phyloP scores from a whole-genome alignment of 92 coral and sea anemone species.

The Zoanthus solanderi region DNA sequence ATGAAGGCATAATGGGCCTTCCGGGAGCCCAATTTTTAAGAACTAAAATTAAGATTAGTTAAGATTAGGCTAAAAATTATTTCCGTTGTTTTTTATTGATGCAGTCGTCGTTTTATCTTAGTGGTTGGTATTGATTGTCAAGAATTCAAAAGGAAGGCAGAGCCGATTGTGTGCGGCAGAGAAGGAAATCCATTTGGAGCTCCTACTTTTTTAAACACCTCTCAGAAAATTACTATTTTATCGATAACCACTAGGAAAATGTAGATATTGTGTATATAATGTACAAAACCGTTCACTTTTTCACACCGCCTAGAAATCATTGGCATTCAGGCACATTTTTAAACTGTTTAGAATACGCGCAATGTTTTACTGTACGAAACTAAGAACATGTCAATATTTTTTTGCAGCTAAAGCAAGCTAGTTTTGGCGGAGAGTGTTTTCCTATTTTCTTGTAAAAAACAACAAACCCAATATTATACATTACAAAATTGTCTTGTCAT shows the following conservation, averaged over 20 bases:
- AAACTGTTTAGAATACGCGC: too few relatives aligned
- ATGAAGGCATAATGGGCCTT: conserved; percentile 26
- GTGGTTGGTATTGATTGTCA: not conserved
- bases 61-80: not conserved
- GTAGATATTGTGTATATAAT: not conserved
- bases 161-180: not conserved
- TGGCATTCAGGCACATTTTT: too few relatives aligned
- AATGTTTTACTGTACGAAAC: too few relatives aligned
- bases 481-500: too few relatives aligned
- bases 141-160: not conserved
- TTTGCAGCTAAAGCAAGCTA: too few relatives aligned
- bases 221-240: not conserved
- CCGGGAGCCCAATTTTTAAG: not conserved
- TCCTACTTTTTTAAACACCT: not conserved
- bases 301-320: too few relatives aligned
- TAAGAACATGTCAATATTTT: too few relatives aligned
- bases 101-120: not conserved
- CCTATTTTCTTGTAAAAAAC: too few relatives aligned
- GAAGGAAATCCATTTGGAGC: not conserved
- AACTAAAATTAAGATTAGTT: not conserved
- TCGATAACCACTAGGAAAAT: not conserved
- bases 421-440: too few relatives aligned
- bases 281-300: not conserved
- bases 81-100: not conserved
- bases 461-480: too few relatives aligned